Percentiles rank a stretch among this genome's conserved stretches.
phyloP scores from a whole-genome alignment of 2,888 invertebrate species.

The Himalopsyche kuldschensis region DNA sequence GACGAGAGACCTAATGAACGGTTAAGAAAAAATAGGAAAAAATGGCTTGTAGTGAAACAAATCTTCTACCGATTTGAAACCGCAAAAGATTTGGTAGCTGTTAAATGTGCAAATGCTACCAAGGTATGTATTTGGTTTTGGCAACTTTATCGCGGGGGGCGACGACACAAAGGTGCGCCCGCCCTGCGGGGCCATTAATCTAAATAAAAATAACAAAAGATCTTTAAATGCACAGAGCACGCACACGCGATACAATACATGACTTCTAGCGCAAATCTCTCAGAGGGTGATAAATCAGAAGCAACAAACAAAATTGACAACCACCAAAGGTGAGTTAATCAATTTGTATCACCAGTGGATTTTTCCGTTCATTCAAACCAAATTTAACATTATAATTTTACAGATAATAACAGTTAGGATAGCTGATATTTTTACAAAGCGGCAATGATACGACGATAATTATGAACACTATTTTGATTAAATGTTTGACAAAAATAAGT shows the following conservation, averaged over 20 bases:
- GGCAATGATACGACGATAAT: too few relatives aligned
- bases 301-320: background rate
- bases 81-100: background rate
- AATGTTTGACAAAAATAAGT: too few relatives aligned
- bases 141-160: background rate
- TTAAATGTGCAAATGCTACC: background rate
- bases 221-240: background rate
- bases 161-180: background rate
- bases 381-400: too few relatives aligned
- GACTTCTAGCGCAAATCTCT: background rate
- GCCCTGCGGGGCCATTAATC: slow-evolving; percentile 4
- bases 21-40: too few relatives aligned
- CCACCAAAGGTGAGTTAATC: background rate
- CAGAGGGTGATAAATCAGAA: background rate
- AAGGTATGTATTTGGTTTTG: background rate
- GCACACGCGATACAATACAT: background rate
- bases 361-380: too few relatives aligned
- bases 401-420: too few relatives aligned
- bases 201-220: slow-evolving; percentile 17
- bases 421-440: too few relatives aligned
- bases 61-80: background rate
- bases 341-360: background rate
- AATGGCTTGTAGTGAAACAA: too few relatives aligned
- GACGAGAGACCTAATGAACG: too few relatives aligned
- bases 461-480: too few relatives aligned